phyloP scores from a whole-genome alignment of 92 coral and sea anemone species.

The Pocillopora grandis region DNA sequence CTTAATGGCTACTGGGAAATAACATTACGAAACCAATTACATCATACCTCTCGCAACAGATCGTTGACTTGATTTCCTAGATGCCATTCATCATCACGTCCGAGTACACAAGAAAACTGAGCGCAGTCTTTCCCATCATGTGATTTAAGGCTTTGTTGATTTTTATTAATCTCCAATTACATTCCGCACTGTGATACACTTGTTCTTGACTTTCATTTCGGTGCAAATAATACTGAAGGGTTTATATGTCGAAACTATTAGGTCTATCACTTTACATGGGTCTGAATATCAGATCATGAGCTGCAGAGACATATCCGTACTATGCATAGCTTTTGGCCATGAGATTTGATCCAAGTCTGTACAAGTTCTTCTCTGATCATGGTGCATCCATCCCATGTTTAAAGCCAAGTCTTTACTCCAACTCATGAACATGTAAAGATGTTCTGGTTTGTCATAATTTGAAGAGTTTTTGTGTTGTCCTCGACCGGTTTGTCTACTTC shows the following conservation, averaged over 20 bases:
- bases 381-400: neutral
- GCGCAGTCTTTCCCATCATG: neutral
- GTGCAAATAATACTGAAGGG: no score
- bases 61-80: conserved; percentile 23
- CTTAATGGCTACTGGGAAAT: conserved; percentile 14
- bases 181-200: neutral
- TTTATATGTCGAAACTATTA: no score
- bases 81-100: neutral
- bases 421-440: no score
- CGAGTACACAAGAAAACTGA: neutral
- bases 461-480: no score
- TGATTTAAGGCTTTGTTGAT: neutral
- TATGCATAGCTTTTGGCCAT: neutral
- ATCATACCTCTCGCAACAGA: conserved; percentile 24
- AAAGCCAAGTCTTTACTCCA: neutral
- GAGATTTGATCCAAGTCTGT: neutral
- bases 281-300: no score
- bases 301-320: no score
- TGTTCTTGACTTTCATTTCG: neutral
- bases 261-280: no score
- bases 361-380: neutral
- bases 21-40: neutral
- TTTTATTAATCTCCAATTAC: neutral
- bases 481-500: no score
- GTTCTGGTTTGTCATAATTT: no score